A percentile compares a stretch with the other conserved stretches of the same genome.
phyloP scores from a whole-genome alignment of 2,113 vertebrate genomes.

The Sisor rabdophorus region DNA sequence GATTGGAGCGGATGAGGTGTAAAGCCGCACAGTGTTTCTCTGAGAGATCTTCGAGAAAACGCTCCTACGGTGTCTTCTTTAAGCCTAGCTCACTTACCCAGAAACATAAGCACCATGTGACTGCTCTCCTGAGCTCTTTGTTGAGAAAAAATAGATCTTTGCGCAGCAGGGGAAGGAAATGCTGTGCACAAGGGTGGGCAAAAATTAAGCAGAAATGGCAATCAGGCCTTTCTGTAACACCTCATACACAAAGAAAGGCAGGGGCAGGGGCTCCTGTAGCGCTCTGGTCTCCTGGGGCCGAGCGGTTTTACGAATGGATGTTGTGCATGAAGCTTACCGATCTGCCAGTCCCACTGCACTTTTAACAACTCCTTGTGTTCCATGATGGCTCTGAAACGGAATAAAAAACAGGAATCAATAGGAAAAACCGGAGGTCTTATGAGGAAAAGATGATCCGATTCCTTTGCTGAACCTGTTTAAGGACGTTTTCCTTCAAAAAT shows the following conservation, averaged over 20 bases:
- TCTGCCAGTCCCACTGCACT: constrained; percentile 95
- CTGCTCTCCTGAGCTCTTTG: constrained; percentile 44
- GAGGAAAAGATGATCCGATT: too few relatives aligned
- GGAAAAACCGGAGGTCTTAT: too few relatives aligned
- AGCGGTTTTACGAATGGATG: neutral
- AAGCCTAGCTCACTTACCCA: neutral
- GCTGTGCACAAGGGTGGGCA: neutral
- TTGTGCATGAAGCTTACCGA: constrained; percentile 73
- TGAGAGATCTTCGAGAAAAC: neutral
- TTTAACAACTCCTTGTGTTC: constrained; percentile 94
- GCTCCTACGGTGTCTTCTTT: neutral
- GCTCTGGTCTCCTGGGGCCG: constrained; percentile 1
- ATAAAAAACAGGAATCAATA: constrained; percentile 45
- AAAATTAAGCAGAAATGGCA: constrained; percentile 19
- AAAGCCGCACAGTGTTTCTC: constrained; percentile 2
- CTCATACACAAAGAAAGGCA: neutral
- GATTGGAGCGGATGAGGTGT: neutral
- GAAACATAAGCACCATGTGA: constrained; percentile 35
- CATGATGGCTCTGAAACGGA: constrained; percentile 85
- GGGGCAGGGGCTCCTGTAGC: neutral
- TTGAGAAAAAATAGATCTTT: constrained; percentile 40
- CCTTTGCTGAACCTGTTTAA: too few relatives aligned
- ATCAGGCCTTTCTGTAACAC: constrained; percentile 19
- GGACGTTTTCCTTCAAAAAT: too few relatives aligned
- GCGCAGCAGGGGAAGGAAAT: constrained; percentile 32